Evolutionary conservation across 2,888 invertebrate genomes (phyloP).

Genomic region (Torymus aiolomorphi): DNA sequence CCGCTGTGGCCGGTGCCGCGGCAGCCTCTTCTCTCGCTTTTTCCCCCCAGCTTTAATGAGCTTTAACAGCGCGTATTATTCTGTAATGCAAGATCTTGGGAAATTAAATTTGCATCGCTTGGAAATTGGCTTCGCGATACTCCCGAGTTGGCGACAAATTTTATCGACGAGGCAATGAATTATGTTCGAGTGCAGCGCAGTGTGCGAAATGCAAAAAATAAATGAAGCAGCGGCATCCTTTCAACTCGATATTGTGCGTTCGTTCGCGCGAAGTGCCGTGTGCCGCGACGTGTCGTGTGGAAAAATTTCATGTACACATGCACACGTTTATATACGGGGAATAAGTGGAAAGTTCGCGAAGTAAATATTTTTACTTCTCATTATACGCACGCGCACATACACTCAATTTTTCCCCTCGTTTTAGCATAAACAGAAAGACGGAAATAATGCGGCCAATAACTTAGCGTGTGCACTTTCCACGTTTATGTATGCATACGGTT

Average conservation of each 20-base stretch:
- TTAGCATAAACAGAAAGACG: neutral
- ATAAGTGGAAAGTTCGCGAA: neutral
- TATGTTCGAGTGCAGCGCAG: too few relatives aligned
- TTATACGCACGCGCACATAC: neutral
- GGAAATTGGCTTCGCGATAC: too few relatives aligned
- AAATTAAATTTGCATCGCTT: conserved; percentile 3
- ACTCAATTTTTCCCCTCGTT: conserved; percentile 3
- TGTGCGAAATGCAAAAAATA: too few relatives aligned
- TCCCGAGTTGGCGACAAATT: too few relatives aligned
- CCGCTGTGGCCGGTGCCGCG: too few relatives aligned
- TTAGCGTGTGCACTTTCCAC: too few relatives aligned
- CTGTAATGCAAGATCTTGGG: neutral
- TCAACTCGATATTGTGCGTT: conserved; percentile 8
- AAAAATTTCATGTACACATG: conserved; percentile 4
- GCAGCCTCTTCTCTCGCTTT: neutral
- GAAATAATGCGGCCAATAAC: conserved; percentile 1
- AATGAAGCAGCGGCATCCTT: neutral
- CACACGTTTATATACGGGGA: neutral
- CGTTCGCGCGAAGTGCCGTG: neutral
- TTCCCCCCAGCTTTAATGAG: neutral
- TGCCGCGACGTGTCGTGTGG: neutral
- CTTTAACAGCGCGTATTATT: conserved; percentile 18
- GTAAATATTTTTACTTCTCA: neutral
- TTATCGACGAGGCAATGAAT: too few relatives aligned
- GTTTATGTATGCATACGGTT: too few relatives aligned